These are phyloP conservation scores for Masticophis lateralis DNA, from an alignment of 2,797 vertebrate species.

Conservation along the genomic window DNA sequence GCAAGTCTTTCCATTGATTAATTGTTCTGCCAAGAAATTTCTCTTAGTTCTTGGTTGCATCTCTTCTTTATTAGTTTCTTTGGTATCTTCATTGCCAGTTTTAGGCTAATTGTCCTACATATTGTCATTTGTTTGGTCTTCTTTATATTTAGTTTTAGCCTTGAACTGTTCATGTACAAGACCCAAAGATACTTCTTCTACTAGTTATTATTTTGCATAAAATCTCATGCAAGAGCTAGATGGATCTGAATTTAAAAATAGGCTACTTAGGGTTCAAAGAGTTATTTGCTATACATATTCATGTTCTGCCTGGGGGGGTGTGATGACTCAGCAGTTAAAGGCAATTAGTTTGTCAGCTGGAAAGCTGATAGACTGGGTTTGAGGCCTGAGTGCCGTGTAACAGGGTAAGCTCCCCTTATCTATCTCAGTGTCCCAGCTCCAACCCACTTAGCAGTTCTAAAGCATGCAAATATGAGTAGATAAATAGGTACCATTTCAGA, in stretches of 20 bases:
- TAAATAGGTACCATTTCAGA: neutral
- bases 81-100: neutral
- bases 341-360: neutral
- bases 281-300: neutral
- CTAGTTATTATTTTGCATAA: neutral
- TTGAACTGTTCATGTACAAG: neutral
- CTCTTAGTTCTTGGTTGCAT: no score
- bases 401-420: neutral
- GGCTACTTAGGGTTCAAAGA: neutral
- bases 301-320: neutral
- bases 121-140: neutral
- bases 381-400: accelerated
- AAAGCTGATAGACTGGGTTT: neutral
- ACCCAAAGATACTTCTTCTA: neutral
- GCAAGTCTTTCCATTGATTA: no score
- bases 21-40: no score
- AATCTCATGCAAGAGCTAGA: neutral
- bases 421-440: neutral
- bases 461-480: neutral
- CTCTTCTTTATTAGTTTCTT: no score
- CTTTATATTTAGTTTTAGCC: neutral
- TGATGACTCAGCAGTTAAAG: neutral
- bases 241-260: neutral
- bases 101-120: neutral
- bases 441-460: neutral